Base-by-base conservation (phyloP, 2,888 invertebrate species). In the Antheraea yamamai region DNA sequence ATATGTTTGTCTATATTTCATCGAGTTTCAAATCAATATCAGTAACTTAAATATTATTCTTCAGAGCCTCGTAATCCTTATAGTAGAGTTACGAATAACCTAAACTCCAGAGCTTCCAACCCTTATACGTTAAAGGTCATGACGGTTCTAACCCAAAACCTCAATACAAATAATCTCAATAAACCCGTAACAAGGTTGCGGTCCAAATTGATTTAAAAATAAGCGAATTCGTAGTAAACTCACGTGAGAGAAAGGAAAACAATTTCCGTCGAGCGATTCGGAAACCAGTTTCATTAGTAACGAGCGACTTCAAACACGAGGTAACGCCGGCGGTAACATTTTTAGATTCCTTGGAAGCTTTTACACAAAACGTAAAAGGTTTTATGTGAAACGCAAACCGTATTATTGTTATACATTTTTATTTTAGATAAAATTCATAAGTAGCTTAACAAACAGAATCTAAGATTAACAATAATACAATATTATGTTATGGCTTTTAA, bases 141-240 rank as follows among this genome's bases (percentile, higher is more conserved):
- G 23, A 23, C 61, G 2, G 23, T 61, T 61, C 23, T 23, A 66
- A 66, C 23, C 14, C 20, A 30, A 52, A 74, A 74, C 66, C 26
- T 39, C 20, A 26, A n/a, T 55, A 74, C 61, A 51, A 74, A 35
- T 55, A 58, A 70, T 70, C 18, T 55, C 70, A n/a, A 30, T 55
- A 74, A 70, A 55, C n/a, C 68, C 23, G 68, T 55, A 23, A 51
- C 55, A 35, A 55, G 12, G 2, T 68, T 26, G 18, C 23, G 18
- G 30, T n/a, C 30, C 39, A 61, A 74, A 55, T 68, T 74, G 52
- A 74, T 74, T 74, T 70, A 70, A 74, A 68, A 68, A 51, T 30
- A 16, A 68, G 20, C 35, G 52, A 68, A 52, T 74, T 35, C 23
- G 55, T 74, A 74, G 68, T 74, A 7, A 55, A 30, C 55, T 74